Conservation (phyloP, 2,113 vertebrate genomes). For the Thermophis baileyi region DNA sequence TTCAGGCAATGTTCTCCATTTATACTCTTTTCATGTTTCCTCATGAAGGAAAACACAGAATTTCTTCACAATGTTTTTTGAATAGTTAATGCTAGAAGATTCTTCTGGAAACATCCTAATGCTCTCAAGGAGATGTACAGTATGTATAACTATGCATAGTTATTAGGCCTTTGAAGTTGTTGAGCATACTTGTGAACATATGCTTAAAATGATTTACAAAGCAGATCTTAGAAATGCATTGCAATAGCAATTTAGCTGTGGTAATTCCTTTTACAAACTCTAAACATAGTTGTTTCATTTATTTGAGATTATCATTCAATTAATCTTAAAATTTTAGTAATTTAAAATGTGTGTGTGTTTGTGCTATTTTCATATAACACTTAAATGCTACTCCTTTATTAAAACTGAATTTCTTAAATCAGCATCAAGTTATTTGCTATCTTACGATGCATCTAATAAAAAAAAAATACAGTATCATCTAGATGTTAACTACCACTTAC, state of each 20-base stretch:
- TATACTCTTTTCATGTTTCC: background rate
- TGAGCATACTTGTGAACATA: background rate
- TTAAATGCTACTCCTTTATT: background rate
- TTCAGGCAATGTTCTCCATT: background rate
- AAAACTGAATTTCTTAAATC: background rate
- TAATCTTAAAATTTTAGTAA: background rate
- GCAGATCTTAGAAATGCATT: background rate
- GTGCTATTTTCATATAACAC: background rate
- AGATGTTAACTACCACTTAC: background rate
- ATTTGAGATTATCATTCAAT: background rate
- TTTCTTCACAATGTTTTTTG: background rate
- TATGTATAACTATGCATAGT: background rate
- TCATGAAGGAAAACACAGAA: background rate
- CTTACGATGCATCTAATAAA: background rate
- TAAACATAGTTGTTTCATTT: background rate
- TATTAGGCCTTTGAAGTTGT: background rate
- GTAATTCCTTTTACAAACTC: background rate
- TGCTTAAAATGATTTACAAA: background rate
- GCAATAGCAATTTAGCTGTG: background rate
- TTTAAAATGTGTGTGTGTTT: background rate
- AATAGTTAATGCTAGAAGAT: background rate
- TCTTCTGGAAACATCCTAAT: background rate
- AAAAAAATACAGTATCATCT: background rate
- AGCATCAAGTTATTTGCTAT: background rate
- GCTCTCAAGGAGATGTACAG: background rate